phyloP scores from a whole-genome alignment of 2,113 vertebrate species.

The Aldabrachelys gigantea region DNA sequence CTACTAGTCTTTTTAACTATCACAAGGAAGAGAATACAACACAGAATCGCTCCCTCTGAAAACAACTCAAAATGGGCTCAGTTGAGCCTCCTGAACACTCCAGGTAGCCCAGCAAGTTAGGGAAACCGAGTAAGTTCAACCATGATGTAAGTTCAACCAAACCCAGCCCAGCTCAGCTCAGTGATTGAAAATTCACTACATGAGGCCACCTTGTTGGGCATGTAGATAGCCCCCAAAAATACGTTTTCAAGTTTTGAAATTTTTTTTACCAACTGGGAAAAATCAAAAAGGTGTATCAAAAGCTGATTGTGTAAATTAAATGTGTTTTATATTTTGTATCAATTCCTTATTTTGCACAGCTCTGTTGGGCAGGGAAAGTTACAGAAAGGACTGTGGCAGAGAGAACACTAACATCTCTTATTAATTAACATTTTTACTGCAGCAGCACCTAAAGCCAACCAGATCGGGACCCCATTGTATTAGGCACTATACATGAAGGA shows the following conservation, averaged over 20 bases:
- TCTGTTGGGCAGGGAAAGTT: neutral
- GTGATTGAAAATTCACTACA: slow-evolving; percentile 48
- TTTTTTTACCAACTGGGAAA: slow-evolving; percentile 31
- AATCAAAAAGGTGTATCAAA: slow-evolving; percentile 45
- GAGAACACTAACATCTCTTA: neutral
- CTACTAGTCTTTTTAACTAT: slow-evolving; percentile 6
- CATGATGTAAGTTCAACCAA: slow-evolving; percentile 41
- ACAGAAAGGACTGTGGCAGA: neutral
- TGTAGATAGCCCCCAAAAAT: slow-evolving; percentile 33
- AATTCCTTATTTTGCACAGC: neutral
- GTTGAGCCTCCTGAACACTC: slow-evolving; percentile 33
- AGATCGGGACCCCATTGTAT: accelerated
- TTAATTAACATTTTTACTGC: accelerated
- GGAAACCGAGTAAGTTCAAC: slow-evolving; percentile 62
- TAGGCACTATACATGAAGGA: neutral
- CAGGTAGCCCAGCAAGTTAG: slow-evolving; percentile 36
- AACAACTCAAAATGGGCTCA: slow-evolving; percentile 42
- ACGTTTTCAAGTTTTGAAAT: slow-evolving; percentile 35
- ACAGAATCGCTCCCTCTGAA: slow-evolving; percentile 73
- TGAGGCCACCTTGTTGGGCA: slow-evolving; percentile 45
- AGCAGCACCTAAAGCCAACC: neutral
- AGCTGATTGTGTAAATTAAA: neutral
- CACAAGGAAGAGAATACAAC: slow-evolving; percentile 31
- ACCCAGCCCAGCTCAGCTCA: neutral
- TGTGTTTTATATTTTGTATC: neutral